Percentiles rank a stretch among this genome's conserved stretches.
These are phyloP conservation scores for Dryomyza anilis DNA, from an alignment of 2,888 invertebrate genomes.

Conservation along the genomic window DNA sequence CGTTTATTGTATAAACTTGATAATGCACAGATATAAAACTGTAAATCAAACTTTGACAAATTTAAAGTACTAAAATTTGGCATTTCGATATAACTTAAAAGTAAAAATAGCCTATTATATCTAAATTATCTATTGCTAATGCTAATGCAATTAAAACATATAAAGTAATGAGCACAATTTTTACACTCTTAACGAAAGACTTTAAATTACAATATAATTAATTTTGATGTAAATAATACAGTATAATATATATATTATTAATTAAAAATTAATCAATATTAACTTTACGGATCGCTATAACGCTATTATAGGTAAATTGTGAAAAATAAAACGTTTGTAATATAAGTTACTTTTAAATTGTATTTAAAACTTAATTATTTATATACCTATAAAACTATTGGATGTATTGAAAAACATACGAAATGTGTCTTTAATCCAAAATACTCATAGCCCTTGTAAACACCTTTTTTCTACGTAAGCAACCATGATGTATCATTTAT, in stretches of 20 bases:
- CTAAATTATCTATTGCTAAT: constrained; percentile 10
- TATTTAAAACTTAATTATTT: too few relatives aligned
- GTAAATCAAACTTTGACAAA: too few relatives aligned
- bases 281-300: constrained; percentile 17
- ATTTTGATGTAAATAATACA: constrained; percentile 17
- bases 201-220: constrained; percentile 19
- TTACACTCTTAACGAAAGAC: constrained; percentile 26
- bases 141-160: constrained; percentile 22
- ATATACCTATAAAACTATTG: too few relatives aligned
- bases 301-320: constrained; percentile 8
- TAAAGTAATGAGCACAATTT: constrained; percentile 21
- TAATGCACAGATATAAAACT: too few relatives aligned
- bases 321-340: background rate
- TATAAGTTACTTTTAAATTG: background rate
- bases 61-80: too few relatives aligned
- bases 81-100: too few relatives aligned
- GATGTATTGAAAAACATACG: too few relatives aligned
- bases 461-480: too few relatives aligned
- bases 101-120: background rate
- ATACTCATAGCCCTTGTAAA: too few relatives aligned
- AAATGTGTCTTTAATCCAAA: too few relatives aligned
- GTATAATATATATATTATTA: constrained; percentile 1
- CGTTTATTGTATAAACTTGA: too few relatives aligned
- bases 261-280: background rate
- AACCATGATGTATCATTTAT: too few relatives aligned